These are phyloP conservation scores for Nyctibius bracteatus DNA, from an alignment of 2,113 vertebrate species.

Conservation along the genomic window DNA sequence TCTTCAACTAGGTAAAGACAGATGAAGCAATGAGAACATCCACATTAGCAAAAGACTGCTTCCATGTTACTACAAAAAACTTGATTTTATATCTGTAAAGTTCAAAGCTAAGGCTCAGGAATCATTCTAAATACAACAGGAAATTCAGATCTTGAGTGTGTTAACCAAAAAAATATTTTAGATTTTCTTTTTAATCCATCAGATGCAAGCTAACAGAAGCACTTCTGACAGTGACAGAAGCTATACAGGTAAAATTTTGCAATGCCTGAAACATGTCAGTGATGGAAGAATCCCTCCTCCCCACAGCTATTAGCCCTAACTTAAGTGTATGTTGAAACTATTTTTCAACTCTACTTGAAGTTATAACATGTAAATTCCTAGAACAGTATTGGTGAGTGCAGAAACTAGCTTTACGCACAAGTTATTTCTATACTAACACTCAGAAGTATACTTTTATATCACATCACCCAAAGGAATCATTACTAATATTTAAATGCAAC, in stretches of 20 bases:
- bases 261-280: background rate
- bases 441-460: background rate
- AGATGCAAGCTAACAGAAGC: background rate
- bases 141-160: background rate
- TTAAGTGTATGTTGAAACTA: background rate
- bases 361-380: background rate
- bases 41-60: too few relatives aligned
- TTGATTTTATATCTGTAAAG: background rate
- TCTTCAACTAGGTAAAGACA: too few relatives aligned
- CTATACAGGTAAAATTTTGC: background rate
- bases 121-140: background rate
- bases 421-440: background rate
- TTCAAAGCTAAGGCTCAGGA: background rate
- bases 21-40: too few relatives aligned
- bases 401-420: background rate
- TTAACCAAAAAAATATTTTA: background rate
- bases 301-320: background rate
- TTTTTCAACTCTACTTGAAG: background rate
- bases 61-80: too few relatives aligned
- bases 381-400: background rate
- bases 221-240: background rate
- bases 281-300: background rate
- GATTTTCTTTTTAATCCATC: background rate
- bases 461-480: background rate
- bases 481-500: background rate